These are phyloP conservation scores for Orestias chungarensis DNA, from an alignment of 2,797 vertebrate genomes.

Conservation along the genomic window DNA sequence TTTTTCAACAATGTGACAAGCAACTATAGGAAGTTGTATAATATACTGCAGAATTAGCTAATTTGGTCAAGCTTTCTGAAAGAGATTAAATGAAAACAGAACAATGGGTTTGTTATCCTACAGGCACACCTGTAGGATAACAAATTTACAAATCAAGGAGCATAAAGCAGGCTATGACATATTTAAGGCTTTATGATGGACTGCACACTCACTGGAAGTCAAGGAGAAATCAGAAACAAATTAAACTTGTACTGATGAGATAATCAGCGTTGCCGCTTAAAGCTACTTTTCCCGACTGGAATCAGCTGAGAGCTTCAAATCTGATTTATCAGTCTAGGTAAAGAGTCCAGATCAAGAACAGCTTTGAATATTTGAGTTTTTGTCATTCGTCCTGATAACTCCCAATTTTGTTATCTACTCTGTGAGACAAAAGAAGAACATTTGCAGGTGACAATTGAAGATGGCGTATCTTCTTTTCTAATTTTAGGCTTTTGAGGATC, in stretches of 20 bases:
- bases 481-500: conserved; percentile 57
- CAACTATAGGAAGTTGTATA: neutral
- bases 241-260: conserved; percentile 3
- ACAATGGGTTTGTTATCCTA: too few species aligned
- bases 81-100: too few species aligned
- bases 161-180: neutral
- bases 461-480: conserved; percentile 42
- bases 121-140: neutral
- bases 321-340: conserved; percentile 42
- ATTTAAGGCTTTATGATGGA: neutral
- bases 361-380: conserved; percentile 19
- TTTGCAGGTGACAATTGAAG: conserved; percentile 25
- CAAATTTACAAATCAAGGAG: neutral
- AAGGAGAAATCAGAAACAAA: conserved; percentile 1
- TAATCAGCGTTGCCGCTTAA: conserved; percentile 26
- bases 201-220: neutral
- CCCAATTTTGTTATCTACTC: conserved; percentile 23
- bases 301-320: conserved; percentile 35
- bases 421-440: conserved; percentile 6
- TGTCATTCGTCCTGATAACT: conserved; percentile 24
- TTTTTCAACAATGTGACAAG: neutral
- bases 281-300: conserved; percentile 33
- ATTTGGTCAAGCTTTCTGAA: neutral
- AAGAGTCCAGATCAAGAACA: conserved; percentile 39
- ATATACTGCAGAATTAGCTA: neutral